Conservation (phyloP, 2,888 invertebrate genomes). For the Eupithecia vulgata region DNA sequence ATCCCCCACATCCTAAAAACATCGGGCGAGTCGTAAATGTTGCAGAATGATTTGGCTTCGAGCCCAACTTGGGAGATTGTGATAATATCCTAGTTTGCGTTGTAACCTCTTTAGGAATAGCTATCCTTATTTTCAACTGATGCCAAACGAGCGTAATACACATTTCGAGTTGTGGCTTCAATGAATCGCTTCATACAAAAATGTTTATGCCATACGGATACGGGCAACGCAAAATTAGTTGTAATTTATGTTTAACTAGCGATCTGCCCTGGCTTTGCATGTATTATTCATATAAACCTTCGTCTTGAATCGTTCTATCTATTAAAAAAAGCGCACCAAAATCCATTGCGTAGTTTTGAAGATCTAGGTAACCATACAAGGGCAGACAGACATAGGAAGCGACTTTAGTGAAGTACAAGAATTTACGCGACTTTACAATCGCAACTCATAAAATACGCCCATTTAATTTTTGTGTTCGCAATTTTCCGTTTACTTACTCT, state of each 20-base stretch:
- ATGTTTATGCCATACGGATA: background rate
- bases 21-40: conserved; percentile 27
- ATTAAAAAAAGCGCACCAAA: too few relatives aligned
- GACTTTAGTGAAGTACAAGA: too few relatives aligned
- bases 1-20: conserved; percentile 38
- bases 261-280: too few relatives aligned
- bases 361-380: too few relatives aligned
- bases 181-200: background rate
- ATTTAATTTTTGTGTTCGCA: background rate
- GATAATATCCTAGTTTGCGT: conserved; percentile 4
- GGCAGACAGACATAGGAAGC: too few relatives aligned
- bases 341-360: too few relatives aligned
- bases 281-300: too few relatives aligned
- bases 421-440: background rate
- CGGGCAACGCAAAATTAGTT: background rate
- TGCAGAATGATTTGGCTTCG: conserved; percentile 9
- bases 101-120: background rate
- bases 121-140: background rate
- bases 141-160: background rate
- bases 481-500: background rate
- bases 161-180: background rate
- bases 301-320: too few relatives aligned
- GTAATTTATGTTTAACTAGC: background rate
- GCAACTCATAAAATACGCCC: background rate
- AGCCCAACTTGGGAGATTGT: conserved; percentile 4